A percentile compares a stretch with the other conserved stretches of the same genome.
These are phyloP conservation scores for Temnothorax nylanderi DNA, from an alignment of 1,140 invertebrate genomes.

Conservation along the genomic window DNA sequence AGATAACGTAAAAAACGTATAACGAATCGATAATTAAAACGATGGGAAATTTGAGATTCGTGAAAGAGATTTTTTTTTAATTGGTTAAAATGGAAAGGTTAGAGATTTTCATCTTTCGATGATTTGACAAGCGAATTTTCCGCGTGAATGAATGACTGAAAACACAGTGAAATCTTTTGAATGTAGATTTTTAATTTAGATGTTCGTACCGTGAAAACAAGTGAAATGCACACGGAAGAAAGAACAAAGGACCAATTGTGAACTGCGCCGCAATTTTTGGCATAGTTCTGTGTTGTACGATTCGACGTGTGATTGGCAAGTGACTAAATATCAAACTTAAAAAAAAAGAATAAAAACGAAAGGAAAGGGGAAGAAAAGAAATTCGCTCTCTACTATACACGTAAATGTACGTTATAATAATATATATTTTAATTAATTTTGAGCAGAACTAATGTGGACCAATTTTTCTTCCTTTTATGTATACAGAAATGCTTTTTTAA, in stretches of 20 bases:
- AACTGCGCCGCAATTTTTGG: constrained; percentile 2
- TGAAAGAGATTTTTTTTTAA: constrained; percentile 3
- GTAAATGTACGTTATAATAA: neutral
- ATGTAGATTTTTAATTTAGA: constrained; percentile 51
- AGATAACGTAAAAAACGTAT: neutral
- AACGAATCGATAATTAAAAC: neutral
- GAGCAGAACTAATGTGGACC: neutral
- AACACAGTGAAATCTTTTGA: constrained; percentile 22
- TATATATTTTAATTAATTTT: neutral
- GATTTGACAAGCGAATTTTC: constrained; percentile 47
- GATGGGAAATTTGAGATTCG: neutral
- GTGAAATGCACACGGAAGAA: neutral
- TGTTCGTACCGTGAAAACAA: neutral
- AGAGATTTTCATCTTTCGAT: constrained; percentile 2
- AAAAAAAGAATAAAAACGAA: neutral
- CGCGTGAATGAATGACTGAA: neutral
- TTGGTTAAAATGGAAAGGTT: neutral
- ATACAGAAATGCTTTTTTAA: neutral
- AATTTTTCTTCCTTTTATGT: neutral
- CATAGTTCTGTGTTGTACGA: neutral
- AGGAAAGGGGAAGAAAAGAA: neutral
- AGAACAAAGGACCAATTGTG: constrained; percentile 13
- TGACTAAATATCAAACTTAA: neutral
- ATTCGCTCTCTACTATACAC: neutral
- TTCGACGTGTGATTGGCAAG: neutral